Base-by-base conservation (phyloP, 1,140 invertebrate genomes). In the Bombus fervidus region DNA sequence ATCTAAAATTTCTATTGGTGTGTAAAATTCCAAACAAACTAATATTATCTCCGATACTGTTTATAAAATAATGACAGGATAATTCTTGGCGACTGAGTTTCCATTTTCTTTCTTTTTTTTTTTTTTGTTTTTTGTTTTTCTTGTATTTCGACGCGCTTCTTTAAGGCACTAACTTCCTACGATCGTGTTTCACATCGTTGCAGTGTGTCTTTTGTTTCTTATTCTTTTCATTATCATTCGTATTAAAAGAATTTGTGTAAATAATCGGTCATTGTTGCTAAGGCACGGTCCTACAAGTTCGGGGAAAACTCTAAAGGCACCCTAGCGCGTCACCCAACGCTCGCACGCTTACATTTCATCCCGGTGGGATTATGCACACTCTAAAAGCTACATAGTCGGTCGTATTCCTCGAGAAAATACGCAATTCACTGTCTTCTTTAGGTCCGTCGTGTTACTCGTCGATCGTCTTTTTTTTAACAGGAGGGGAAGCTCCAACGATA, bases 301-400 rank as follows among this genome's bases (percentile, higher is more conserved):
- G 87, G 87, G 91, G 90, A 91, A 89, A 89, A 92, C 88, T 83
- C 92, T 93, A 92, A 95, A 95, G 94, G 94, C 94, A 95, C 93
- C 91, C 91, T 91, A 92, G 87, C 87, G 82, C 77, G 62, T 88
- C 85, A 39, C 39, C 68, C 77, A 68, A 66, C 75, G 62, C 82
- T 53, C 79, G 68, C 66, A 81, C 62, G 66, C 77, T 81, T 41
- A 64, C n/a, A 57, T 59, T 72, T 66, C 87, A 79, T 85, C 57
- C 81, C 37, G 39, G 6, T n/a, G 64, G 37, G 68, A 71, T 71
- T 12, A 71, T 28, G 43, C n/a, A 74, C 37, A 13, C 73, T 82
- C 66, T 85, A 91, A 71, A 2, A 62, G 25, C 83, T 84, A 79
- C 66, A 12, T n/a, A 53, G 31, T 84, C 1, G 37, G 69, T 79